phyloP scores from a whole-genome alignment of 2,888 invertebrate species.

The Athripsodes cinereus region DNA sequence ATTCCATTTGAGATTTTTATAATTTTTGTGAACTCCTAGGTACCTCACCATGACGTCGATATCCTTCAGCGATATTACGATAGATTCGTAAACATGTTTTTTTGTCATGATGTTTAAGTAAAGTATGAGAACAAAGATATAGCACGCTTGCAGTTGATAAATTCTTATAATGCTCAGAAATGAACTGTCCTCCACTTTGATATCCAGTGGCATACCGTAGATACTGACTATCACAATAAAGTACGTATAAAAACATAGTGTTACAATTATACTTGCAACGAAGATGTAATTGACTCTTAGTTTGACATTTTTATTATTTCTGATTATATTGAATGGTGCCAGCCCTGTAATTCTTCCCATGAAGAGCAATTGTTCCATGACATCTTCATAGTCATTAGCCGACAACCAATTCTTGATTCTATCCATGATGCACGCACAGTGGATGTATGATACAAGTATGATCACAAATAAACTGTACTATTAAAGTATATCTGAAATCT shows the following conservation, averaged over 20 bases:
- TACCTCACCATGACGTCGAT: not conserved
- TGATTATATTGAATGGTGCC: slow-evolving; percentile 6
- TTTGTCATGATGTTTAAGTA: slow-evolving; percentile 2
- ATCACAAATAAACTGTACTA: too few species aligned
- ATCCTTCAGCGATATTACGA: not conserved
- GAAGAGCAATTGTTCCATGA: slow-evolving; percentile 6
- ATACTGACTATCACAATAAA: not conserved
- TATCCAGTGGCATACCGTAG: not conserved
- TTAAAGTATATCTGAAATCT: too few species aligned
- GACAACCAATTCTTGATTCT: not conserved
- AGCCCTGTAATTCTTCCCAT: slow-evolving; percentile 3
- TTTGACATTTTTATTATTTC: slow-evolving; percentile 1
- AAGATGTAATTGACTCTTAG: slow-evolving; percentile 1
- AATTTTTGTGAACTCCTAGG: slow-evolving; percentile 5
- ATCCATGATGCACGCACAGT: too few species aligned
- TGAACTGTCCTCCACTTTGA: not conserved
- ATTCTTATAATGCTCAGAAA: slow-evolving; percentile 2
- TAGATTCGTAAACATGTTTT: not conserved
- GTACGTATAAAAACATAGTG: not conserved
- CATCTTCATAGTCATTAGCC: slow-evolving; percentile 2
- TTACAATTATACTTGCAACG: not conserved
- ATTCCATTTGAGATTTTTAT: not conserved
- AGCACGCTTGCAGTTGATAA: not conserved
- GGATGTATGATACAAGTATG: too few species aligned
- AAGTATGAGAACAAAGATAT: not conserved